Percentiles rank a stretch among this genome's conserved stretches.
These are phyloP conservation scores for Gopherus flavomarginatus DNA, from an alignment of 2,113 vertebrate species.

Conservation along the genomic window DNA sequence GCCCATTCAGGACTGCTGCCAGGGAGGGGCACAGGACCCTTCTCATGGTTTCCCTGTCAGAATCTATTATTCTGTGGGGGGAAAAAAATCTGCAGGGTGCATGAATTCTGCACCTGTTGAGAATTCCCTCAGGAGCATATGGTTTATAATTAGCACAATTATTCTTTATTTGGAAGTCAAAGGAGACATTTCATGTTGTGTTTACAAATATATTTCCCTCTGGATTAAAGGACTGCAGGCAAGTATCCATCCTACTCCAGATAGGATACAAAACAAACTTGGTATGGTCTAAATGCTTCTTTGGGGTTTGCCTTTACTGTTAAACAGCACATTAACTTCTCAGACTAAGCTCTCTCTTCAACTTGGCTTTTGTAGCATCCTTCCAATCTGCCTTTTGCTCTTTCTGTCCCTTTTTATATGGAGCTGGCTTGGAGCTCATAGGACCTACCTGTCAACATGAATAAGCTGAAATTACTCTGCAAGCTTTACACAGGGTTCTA, in stretches of 20 bases:
- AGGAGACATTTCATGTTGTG: background rate
- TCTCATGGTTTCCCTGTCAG: background rate
- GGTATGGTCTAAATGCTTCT: background rate
- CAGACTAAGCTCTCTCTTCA: background rate
- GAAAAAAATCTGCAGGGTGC: background rate
- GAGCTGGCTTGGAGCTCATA: background rate
- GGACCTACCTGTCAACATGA: background rate
- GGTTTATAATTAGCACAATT: background rate
- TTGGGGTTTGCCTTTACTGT: background rate
- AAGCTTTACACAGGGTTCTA: background rate
- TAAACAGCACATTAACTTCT: background rate
- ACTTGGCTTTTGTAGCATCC: background rate
- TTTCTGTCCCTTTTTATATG: background rate
- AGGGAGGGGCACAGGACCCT: no score
- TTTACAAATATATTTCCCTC: background rate
- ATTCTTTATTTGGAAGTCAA: conserved; percentile 3
- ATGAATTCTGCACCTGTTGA: background rate
- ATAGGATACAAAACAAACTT: background rate
- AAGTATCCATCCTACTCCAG: background rate
- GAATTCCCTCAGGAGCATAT: background rate
- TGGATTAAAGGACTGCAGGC: background rate
- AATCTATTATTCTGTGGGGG: background rate
- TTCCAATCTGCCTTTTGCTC: background rate
- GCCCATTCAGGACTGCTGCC: background rate
- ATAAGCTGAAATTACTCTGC: background rate